These are phyloP conservation scores for Rhinogobio ventralis DNA, from an alignment of 2,797 vertebrate species.

Conservation along the genomic window DNA sequence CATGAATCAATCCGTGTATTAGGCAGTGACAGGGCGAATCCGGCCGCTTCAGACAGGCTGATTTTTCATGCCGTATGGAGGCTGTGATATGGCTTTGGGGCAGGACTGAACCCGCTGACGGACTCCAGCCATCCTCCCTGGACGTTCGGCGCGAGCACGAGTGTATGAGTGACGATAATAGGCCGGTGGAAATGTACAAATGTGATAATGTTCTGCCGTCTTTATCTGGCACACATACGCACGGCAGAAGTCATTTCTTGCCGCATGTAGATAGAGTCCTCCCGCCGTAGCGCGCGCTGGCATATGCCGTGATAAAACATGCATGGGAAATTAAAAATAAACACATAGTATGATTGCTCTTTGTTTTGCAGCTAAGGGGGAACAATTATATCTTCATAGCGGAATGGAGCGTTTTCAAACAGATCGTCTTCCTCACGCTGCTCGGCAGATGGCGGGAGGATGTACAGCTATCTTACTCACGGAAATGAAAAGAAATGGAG, in stretches of 20 bases:
- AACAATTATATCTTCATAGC: slow-evolving; percentile 78
- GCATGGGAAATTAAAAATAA: slow-evolving; percentile 73
- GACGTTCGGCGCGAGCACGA: slow-evolving; percentile 86
- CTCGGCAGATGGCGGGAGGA: slow-evolving; percentile 73
- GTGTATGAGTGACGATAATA: slow-evolving; percentile 90
- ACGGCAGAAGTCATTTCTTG: slow-evolving; percentile 41
- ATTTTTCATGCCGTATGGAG: slow-evolving; percentile 96
- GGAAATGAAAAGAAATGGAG: slow-evolving; percentile 74
- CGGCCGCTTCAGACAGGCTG: slow-evolving; percentile 97
- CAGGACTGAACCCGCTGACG: slow-evolving; percentile 96
- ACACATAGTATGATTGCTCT: slow-evolving; percentile 70
- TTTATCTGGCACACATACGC: slow-evolving; percentile 70
- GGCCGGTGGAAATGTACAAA: slow-evolving; percentile 92
- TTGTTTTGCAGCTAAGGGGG: slow-evolving; percentile 72
- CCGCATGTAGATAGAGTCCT: slow-evolving; percentile 51
- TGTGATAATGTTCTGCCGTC: slow-evolving; percentile 88
- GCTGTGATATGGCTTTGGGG: slow-evolving; percentile 97
- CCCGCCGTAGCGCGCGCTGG: slow-evolving; percentile 61
- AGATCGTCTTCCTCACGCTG: slow-evolving; percentile 59
- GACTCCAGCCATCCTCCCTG: slow-evolving; percentile 95
- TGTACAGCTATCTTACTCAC: slow-evolving; percentile 71
- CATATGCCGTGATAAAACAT: slow-evolving; percentile 73
- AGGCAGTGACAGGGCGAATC: slow-evolving; percentile 98
- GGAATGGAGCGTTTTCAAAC: slow-evolving; percentile 67
- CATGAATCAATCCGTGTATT: slow-evolving; percentile 99